These are phyloP conservation scores for Sycophila texana DNA, from an alignment of 2,888 invertebrate genomes.

Conservation along the genomic window DNA sequence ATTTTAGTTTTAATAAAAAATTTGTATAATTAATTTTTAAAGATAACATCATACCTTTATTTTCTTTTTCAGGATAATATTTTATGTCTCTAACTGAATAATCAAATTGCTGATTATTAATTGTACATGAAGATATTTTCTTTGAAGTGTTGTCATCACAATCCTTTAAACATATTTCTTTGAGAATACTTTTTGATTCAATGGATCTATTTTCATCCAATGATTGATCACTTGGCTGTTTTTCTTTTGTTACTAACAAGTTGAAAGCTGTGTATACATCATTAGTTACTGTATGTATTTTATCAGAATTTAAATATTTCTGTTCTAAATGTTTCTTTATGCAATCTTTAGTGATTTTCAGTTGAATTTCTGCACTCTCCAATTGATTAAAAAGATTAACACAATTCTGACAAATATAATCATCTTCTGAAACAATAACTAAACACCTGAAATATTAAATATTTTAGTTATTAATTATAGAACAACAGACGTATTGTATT, in stretches of 20 bases:
- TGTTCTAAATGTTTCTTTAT: constrained; percentile 70
- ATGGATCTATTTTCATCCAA: background rate
- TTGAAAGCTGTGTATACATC: constrained; percentile 11
- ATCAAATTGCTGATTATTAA: background rate
- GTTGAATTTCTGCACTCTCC: constrained; percentile 72
- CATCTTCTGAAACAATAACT: constrained; percentile 74
- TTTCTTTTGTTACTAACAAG: background rate
- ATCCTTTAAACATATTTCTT: background rate
- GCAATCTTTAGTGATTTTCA: constrained; percentile 66
- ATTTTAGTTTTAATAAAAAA: too few species aligned
- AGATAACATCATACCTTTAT: background rate
- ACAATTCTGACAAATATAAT: constrained; percentile 74
- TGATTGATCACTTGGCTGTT: background rate
- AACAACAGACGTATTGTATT: background rate
- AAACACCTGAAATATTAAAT: constrained; percentile 66
- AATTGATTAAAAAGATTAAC: constrained; percentile 73
- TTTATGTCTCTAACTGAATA: background rate
- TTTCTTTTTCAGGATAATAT: background rate
- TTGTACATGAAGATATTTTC: background rate
- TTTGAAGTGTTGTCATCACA: background rate
- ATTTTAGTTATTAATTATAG: background rate
- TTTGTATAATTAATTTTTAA: background rate
- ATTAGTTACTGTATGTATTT: constrained; percentile 10
- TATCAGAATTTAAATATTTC: constrained; percentile 66
- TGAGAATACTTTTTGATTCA: background rate